A percentile compares a stretch with the other conserved stretches of the same genome.
Conservation (phyloP, 2,113 vertebrate genomes). For the Petroica traversi region DNA sequence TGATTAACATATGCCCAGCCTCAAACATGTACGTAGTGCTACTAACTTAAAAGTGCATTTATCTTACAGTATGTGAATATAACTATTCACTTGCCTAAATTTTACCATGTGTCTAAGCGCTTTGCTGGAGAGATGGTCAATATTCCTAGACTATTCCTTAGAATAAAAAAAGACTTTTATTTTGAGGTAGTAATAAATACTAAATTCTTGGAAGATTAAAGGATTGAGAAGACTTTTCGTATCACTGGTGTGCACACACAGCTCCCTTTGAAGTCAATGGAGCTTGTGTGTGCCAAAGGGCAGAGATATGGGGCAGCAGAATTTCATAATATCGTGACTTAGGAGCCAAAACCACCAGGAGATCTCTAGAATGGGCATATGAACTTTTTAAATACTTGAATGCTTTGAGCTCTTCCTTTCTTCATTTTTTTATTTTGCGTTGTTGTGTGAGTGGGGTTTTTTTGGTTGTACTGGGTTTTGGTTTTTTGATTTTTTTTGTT, state of each 20-base stretch:
- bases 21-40: background rate
- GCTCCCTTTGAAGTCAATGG: constrained; percentile 14
- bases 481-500: background rate
- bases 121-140: background rate
- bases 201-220: constrained; percentile 33
- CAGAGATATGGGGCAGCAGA: background rate
- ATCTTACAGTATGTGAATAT: background rate
- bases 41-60: background rate
- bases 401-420: background rate
- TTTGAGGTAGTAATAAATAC: constrained; percentile 30
- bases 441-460: background rate
- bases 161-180: background rate
- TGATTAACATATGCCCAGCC: background rate
- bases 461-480: background rate
- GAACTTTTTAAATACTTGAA: background rate
- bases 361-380: background rate
- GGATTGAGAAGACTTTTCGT: background rate
- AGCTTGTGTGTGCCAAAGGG: background rate
- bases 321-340: background rate
- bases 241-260: background rate
- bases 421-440: background rate
- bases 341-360: background rate
- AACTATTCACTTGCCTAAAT: background rate
- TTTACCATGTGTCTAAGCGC: background rate
- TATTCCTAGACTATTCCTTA: background rate